phyloP scores from a whole-genome alignment of 1,140 invertebrate genomes.

The Hyphantria cunea region DNA sequence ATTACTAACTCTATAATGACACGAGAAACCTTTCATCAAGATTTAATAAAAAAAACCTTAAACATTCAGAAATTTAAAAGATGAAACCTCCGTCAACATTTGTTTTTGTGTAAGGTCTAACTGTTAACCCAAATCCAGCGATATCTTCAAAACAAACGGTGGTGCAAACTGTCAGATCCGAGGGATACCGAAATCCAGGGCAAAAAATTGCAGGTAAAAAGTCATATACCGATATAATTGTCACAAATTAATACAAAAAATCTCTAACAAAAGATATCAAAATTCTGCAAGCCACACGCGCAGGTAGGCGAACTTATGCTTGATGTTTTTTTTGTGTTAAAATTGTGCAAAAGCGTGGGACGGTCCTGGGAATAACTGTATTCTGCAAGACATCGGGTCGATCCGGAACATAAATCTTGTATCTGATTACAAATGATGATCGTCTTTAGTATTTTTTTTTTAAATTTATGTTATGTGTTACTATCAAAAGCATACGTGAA shows the following conservation, averaged over 20 bases:
- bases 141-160: conserved; percentile 64
- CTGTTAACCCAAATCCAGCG: conserved; percentile 53
- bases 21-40: conserved; percentile 24
- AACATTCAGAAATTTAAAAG: no score
- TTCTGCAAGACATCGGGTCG: conserved; percentile 43
- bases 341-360: conserved; percentile 79
- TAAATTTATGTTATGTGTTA: conserved; percentile 5
- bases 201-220: conserved; percentile 78
- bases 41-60: not conserved
- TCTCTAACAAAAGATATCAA: conserved; percentile 76
- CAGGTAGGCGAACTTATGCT: conserved; percentile 74
- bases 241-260: conserved; percentile 82
- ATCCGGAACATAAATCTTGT: conserved; percentile 49
- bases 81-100: no score
- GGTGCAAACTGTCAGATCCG: conserved; percentile 66
- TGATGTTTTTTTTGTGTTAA: conserved; percentile 58
- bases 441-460: conserved; percentile 19
- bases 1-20: conserved; percentile 9
- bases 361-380: conserved; percentile 71
- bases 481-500: not conserved
- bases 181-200: conserved; percentile 48
- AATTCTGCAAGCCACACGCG: conserved; percentile 81
- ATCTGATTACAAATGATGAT: conserved; percentile 33
- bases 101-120: conserved; percentile 34
- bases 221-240: conserved; percentile 81